phyloP scores from a whole-genome alignment of 1,140 invertebrate genomes.

The Lepeophtheirus salmonis region DNA sequence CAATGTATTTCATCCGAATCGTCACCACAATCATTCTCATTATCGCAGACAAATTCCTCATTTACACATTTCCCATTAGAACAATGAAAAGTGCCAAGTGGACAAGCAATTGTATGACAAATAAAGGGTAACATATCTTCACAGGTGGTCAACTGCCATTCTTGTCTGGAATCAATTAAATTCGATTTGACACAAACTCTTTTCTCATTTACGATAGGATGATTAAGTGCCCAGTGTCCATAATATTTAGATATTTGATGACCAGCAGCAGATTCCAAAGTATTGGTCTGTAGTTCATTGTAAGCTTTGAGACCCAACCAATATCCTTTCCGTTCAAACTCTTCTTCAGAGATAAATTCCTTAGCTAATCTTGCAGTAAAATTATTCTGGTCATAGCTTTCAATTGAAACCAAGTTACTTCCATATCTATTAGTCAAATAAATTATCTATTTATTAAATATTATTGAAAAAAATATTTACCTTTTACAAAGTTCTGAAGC shows the following conservation, averaged over 20 bases:
- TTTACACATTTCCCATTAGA: conserved; percentile 81
- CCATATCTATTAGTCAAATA: conserved; percentile 49
- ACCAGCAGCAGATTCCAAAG: conserved; percentile 74
- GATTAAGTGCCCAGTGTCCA: conserved; percentile 65
- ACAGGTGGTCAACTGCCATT: conserved; percentile 79
- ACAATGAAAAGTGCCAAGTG: conserved; percentile 67
- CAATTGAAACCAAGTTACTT: conserved; percentile 69
- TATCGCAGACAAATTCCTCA: conserved; percentile 25
- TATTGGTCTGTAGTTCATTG: conserved; percentile 77
- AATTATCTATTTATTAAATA: not conserved
- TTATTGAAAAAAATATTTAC: conserved; percentile 34
- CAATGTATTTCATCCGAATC: conserved; percentile 78
- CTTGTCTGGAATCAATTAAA: conserved; percentile 43
- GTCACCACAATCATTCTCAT: conserved; percentile 65
- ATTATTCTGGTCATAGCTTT: conserved; percentile 74
- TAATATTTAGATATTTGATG: conserved; percentile 77
- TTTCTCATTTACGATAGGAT: conserved; percentile 62
- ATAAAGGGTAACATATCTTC: conserved; percentile 83
- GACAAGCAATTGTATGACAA: conserved; percentile 75
- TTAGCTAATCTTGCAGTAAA: conserved; percentile 56
- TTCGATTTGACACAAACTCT: conserved; percentile 58
- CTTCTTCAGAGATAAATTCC: conserved; percentile 23
- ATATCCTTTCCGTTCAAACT: conserved; percentile 32
- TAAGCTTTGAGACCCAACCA: conserved; percentile 72
- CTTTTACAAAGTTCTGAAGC: conserved; percentile 79